These are phyloP conservation scores for crab-eating macaque (Macaca fascicularis) DNA, from an alignment of 2,113 vertebrate genomes.

Conservation along the genomic window T2T-MFA8v1.1 NC_088387.1:121858001-121858500, in stretches of 20 bases:
- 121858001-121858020: conserved; percentile 53
- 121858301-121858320: not conserved
- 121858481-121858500: not conserved
- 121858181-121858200: not conserved
- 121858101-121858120: not conserved
- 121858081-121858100: not conserved
- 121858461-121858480: not conserved
- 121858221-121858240: fast-evolving
- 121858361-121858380: not conserved
- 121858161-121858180: not conserved
- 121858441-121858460: not conserved
- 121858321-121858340: not conserved
- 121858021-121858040: conserved; percentile 38
- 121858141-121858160: not conserved
- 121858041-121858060: conserved; percentile 63
- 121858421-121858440: not conserved
- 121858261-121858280: not conserved
- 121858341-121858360: not conserved
- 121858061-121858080: not conserved
- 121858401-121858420: no score
- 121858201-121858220: not conserved
- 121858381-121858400: not conserved
- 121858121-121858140: not conserved
- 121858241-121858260: not conserved
- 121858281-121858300: not conserved